phyloP scores from a whole-genome alignment of 2,888 invertebrate genomes.

The Pilophorus perplexus region DNA sequence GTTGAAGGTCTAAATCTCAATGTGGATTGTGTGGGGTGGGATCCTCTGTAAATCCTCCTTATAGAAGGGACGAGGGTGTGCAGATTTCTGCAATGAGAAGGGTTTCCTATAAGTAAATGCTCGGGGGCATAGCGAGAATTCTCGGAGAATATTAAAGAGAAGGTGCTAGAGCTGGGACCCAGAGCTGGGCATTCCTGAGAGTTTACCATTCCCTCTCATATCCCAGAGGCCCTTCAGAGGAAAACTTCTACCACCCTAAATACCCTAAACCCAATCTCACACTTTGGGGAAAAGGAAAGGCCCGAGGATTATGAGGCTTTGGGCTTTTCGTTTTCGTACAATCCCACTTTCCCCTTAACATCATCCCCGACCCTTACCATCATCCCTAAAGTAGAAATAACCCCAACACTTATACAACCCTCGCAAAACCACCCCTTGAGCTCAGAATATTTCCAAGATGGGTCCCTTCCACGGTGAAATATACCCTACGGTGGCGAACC shows the following conservation, averaged over 20 bases:
- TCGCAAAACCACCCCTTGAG: slow-evolving; percentile 14
- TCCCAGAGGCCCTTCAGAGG: slow-evolving; percentile 2
- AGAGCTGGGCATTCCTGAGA: slow-evolving; percentile 32
- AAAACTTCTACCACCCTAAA: slow-evolving; percentile 29
- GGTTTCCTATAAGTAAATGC: slow-evolving; percentile 39
- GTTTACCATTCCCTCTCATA: slow-evolving; percentile 15
- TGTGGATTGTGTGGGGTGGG: not conserved
- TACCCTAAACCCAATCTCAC: slow-evolving; percentile 35
- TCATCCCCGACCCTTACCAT: not conserved
- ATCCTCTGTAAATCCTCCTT: slow-evolving; percentile 36
- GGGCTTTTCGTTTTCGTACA: slow-evolving; percentile 30
- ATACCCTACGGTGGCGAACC: slow-evolving; percentile 4
- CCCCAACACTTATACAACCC: slow-evolving; percentile 21
- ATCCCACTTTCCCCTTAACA: not conserved
- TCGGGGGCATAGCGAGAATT: slow-evolving; percentile 40
- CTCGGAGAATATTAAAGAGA: slow-evolving; percentile 40
- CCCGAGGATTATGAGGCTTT: slow-evolving; percentile 34
- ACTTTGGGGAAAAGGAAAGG: slow-evolving; percentile 21
- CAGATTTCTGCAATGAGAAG: slow-evolving; percentile 17
- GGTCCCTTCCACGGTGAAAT: slow-evolving; percentile 22
- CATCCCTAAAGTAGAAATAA: slow-evolving; percentile 13
- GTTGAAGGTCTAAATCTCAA: slow-evolving; percentile 8
- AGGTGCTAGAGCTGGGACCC: not conserved
- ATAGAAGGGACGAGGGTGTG: not conserved
- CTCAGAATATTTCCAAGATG: slow-evolving; percentile 37